Evolutionary conservation across 2,797 vertebrate species (phyloP), one percentile per base, ranked within the genome.

Genomic region (Caiman crocodilus): DNA sequence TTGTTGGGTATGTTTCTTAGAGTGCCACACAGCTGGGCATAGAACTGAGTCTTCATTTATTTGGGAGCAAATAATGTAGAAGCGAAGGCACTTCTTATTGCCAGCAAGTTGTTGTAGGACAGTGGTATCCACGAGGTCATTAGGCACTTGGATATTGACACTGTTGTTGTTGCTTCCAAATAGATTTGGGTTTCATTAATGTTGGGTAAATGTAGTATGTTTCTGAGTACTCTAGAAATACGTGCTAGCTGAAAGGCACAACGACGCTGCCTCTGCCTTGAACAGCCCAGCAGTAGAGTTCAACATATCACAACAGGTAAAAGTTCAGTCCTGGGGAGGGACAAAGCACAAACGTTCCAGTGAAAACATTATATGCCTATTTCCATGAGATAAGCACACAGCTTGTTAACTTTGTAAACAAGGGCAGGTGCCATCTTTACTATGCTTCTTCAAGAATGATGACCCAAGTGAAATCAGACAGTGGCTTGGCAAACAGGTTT

Each of bases 401-500:
- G 5, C 71, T 42, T 18, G 14, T 12, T 61, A 32, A 12, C 57
- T 90, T 17, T 82, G 20, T 64, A 90, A 89, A 92, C 25, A 65
- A 0, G 0, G 5, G 30, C 32, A 77, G 67, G 14, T 71, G 21
- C 42, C 67, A 21, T 35, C 21, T 35, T 26, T 60, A 60, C 6
- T 21, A 60, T 15, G 23, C 21, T 26, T 78, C 5, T 78, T 57
- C 14, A 35, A 78, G 17, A 59, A 63, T 28, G 61, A 5, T 42
- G 78, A 55, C 74, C 75, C 71, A 93, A 81, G 16, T 16, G n/a
- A 21, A 76, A 56, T 59, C 1, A 1, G 71, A 92, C 23, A 58
- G 17, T 61, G 59, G 50, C 73, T 89, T 64, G 59, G 32, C 26
- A 87, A 94, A 88, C 30, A 85, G 21, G 2, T 2, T 67, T 74